These are phyloP conservation scores for Rhopilema esculentum DNA, from an alignment of 30 jellyfish, hydroid and myxozoan species.

Conservation along the genomic window DNA sequence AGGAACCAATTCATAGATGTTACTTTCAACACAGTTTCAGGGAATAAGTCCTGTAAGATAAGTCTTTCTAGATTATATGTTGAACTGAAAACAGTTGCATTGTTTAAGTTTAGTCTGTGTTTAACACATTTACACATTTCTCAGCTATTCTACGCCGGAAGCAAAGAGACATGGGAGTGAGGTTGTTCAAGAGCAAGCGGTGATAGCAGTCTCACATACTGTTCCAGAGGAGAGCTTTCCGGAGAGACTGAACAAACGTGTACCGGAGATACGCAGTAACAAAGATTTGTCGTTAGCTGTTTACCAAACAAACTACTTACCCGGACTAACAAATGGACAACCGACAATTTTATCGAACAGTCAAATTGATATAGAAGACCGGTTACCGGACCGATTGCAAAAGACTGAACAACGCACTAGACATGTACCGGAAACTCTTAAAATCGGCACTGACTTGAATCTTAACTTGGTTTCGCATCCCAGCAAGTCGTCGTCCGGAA, in stretches of 20 bases:
- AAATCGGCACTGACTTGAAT: slow-evolving; percentile 8
- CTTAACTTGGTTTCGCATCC: slow-evolving; percentile 5
- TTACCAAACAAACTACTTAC: slow-evolving; percentile 58
- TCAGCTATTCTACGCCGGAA: slow-evolving; percentile 20
- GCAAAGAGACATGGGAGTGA: slow-evolving; percentile 1
- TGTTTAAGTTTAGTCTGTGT: too few relatives aligned
- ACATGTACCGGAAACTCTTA: neutral
- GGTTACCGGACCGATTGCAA: slow-evolving; percentile 9
- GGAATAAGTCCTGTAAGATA: too few relatives aligned
- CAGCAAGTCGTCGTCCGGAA: slow-evolving; percentile 20
- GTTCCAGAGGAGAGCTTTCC: slow-evolving; percentile 63
- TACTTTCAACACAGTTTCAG: too few relatives aligned
- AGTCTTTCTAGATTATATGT: too few relatives aligned
- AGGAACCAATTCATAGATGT: too few relatives aligned
- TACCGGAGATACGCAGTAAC: slow-evolving; percentile 57
- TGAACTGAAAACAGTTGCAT: too few relatives aligned
- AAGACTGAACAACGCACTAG: neutral
- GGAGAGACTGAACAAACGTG: slow-evolving; percentile 59
- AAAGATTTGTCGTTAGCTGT: slow-evolving; percentile 70
- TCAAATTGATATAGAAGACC: slow-evolving; percentile 63
- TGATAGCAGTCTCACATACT: slow-evolving; percentile 72
- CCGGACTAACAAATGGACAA: slow-evolving; percentile 69
- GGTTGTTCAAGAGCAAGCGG: slow-evolving; percentile 62
- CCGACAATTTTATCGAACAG: slow-evolving; percentile 48
- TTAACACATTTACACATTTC: neutral